phyloP scores from a whole-genome alignment of 2,888 invertebrate species.

The Archips crataeganus region DNA sequence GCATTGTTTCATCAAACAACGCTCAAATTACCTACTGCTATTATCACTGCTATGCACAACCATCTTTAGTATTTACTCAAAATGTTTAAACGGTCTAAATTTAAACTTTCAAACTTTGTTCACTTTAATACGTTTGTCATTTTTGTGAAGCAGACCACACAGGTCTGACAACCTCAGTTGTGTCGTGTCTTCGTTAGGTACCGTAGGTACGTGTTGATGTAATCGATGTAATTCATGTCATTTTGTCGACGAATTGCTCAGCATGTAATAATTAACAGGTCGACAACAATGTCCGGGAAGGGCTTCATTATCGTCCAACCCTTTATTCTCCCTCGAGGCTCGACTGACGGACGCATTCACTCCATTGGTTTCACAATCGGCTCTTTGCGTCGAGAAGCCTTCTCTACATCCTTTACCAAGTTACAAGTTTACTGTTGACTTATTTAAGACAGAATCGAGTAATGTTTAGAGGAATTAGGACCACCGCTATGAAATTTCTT shows the following conservation, averaged over 20 bases:
- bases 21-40: constrained; percentile 8
- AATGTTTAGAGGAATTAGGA: not conserved
- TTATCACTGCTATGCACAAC: not conserved
- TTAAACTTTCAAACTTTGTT: not conserved
- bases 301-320: constrained; percentile 67
- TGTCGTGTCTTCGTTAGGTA: constrained; percentile 3
- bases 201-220: no score
- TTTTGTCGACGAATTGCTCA: constrained; percentile 50
- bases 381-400: constrained; percentile 55
- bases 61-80: not conserved
- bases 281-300: constrained; percentile 64
- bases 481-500: not conserved
- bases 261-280: constrained; percentile 60
- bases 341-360: constrained; percentile 61
- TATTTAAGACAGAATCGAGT: not conserved
- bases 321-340: constrained; percentile 61
- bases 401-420: constrained; percentile 51
- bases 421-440: constrained; percentile 42
- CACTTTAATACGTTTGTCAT: not conserved
- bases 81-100: not conserved
- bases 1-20: constrained; percentile 9
- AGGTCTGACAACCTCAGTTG: constrained; percentile 2
- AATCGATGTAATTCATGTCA: constrained; percentile 27
- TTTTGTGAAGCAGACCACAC: not conserved
- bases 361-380: constrained; percentile 67